Conservation (phyloP, 2,113 vertebrate genomes). For the Zingel zingel region DNA sequence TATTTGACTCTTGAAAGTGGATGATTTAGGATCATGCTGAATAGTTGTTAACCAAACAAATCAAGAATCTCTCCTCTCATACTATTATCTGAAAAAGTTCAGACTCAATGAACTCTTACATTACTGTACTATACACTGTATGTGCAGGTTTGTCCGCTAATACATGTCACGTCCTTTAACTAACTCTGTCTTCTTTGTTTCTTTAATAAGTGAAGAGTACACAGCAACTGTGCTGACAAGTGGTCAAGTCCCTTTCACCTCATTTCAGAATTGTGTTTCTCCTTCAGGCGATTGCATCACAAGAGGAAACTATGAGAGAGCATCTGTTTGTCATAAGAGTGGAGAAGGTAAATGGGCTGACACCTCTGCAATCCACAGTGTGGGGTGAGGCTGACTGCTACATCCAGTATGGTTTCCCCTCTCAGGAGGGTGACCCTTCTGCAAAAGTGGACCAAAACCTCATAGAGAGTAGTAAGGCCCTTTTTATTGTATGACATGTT, state of each 20-base stretch:
- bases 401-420: constrained; percentile 93
- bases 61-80: background rate
- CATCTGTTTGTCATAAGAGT: constrained; percentile 92
- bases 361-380: constrained; percentile 92
- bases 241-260: background rate
- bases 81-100: background rate
- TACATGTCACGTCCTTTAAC: background rate
- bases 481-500: background rate
- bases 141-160: background rate
- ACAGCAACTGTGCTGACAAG: background rate
- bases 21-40: background rate
- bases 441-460: constrained; percentile 64
- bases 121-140: background rate
- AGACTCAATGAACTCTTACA: too few species aligned
- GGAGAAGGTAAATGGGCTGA: constrained; percentile 89
- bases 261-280: background rate
- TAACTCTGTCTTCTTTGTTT: background rate
- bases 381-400: constrained; percentile 99
- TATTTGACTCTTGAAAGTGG: background rate
- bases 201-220: background rate
- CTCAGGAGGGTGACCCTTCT: constrained; percentile 77
- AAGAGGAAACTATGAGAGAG: constrained; percentile 80
- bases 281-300: constrained; percentile 69
- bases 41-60: background rate
- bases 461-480: constrained; percentile 82